Base-by-base conservation (phyloP, 2,888 invertebrate species). In the Alitta virens region DNA sequence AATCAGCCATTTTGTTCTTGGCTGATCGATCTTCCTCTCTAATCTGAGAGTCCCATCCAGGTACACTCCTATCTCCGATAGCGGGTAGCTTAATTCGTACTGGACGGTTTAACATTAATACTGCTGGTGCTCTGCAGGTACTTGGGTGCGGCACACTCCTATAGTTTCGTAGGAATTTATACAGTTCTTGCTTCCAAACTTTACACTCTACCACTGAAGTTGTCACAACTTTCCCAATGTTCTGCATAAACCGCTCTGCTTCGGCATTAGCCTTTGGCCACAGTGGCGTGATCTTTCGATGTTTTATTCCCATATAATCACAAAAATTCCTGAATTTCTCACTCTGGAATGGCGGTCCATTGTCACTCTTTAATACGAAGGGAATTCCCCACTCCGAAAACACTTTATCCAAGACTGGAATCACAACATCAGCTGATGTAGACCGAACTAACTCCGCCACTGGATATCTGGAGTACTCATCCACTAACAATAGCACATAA, bases 381-480 rank as follows among this genome's bases (percentile, higher is more conserved):
- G 46, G 46, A 46, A 46, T 21, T 12, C 46, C 46, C 5, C n/a
- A 7, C 5, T 7, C 7, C n/a, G 46, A 9, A 16, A 46, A 46
- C 46, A 5, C 3, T 12, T 46, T 46, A 9, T 46, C 46, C 21
- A 46, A 21, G 3, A 46, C 7, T 12, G 9, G 5, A 21, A 46
- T 46, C n/a, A 21, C 21, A 12, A 5, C n/a, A 16, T 7, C 5
- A n/a, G 7, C n/a, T 18, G 46, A 9, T 5, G 7, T n/a, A 46
- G 21, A 46, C 5, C 7, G 7, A 7, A 46, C 5, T 46, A 46
- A 7, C 7, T n/a, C 21, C 7, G n/a, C n/a, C 46, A 12, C 46
- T 12, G n/a, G n/a, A 5, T 25, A 63, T 9, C 60, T 38, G 1
- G 56, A 63, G 38, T 23, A 60, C 16, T 56, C 5, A 16, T 46